Conservation (phyloP, 2,113 vertebrate species). For the Archilochus colubris region DNA sequence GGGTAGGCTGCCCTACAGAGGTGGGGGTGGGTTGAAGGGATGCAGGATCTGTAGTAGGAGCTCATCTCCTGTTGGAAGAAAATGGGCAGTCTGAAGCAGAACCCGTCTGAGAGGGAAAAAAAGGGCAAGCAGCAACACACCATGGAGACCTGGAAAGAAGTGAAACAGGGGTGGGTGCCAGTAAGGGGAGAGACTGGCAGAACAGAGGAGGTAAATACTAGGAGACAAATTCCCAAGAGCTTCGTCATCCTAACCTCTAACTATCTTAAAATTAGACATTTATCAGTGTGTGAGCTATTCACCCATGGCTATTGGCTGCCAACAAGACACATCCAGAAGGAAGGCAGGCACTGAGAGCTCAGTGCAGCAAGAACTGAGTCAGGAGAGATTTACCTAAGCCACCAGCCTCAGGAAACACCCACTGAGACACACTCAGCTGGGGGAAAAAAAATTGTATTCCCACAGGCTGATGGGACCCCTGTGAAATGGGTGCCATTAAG, state of each 20-base stretch:
- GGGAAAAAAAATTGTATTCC: background rate
- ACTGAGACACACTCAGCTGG: background rate
- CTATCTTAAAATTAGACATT: background rate
- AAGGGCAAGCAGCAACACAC: background rate
- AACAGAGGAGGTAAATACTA: background rate
- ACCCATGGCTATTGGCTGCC: background rate
- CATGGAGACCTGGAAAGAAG: background rate
- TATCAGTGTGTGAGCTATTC: background rate
- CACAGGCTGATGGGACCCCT: background rate
- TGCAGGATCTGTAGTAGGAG: background rate
- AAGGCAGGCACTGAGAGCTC: background rate
- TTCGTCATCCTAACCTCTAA: background rate
- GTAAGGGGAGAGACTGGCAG: background rate
- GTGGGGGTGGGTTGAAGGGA: background rate
- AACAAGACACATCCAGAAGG: background rate
- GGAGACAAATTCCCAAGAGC: background rate
- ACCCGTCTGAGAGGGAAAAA: background rate
- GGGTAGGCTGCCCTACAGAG: background rate
- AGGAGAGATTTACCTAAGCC: background rate
- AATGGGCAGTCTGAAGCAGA: background rate
- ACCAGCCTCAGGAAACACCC: background rate
- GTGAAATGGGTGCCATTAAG: background rate
- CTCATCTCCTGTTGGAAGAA: background rate
- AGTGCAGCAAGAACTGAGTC: background rate
- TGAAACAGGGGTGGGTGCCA: background rate